phyloP scores from a whole-genome alignment of 2,113 vertebrate genomes.

The Alouatta palliata region DNA sequence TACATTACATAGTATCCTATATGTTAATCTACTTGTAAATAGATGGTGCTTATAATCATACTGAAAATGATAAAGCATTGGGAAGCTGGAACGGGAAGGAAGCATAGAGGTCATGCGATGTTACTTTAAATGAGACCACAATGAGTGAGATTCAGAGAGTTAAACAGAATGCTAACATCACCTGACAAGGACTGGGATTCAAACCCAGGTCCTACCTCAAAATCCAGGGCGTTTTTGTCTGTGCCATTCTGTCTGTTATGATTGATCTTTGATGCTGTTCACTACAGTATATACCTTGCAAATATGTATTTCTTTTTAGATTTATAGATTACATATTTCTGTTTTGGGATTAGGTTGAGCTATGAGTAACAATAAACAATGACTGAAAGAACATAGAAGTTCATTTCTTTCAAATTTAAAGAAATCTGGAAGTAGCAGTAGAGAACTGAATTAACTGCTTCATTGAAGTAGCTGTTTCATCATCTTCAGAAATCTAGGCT shows the following conservation, averaged over 20 bases:
- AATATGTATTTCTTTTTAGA: background rate
- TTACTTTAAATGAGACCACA: background rate
- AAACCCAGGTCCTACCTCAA: background rate
- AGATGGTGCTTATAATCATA: background rate
- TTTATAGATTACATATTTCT: background rate
- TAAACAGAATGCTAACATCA: background rate
- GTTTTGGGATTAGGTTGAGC: background rate
- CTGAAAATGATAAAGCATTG: background rate
- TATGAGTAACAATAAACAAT: background rate
- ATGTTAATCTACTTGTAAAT: background rate
- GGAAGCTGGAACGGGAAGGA: background rate
- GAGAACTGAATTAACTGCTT: background rate
- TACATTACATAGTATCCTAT: background rate
- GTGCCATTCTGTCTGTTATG: background rate
- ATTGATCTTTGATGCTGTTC: background rate
- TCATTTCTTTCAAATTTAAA: background rate
- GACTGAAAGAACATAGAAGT: background rate
- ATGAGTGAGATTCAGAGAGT: background rate
- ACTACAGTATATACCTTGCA: background rate
- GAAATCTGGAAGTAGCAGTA: background rate
- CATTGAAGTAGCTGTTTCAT: background rate
- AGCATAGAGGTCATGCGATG: background rate
- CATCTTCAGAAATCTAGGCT: background rate
- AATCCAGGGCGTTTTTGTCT: background rate
- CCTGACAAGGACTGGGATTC: background rate